A percentile compares a stretch with the other conserved stretches of the same genome.
Conservation (phyloP, 1,140 invertebrate genomes). For the Physella acuta region DNA sequence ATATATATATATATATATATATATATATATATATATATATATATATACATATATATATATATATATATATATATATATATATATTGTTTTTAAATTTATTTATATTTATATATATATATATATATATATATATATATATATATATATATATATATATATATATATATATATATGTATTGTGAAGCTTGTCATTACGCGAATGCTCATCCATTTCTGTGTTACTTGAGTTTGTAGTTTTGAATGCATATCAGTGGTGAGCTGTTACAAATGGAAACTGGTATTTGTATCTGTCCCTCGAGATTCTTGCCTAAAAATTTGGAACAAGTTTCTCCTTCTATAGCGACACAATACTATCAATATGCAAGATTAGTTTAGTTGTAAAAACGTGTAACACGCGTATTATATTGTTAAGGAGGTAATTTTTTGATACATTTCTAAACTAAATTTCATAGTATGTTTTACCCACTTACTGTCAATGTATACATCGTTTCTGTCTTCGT, state of each 20-base stretch:
- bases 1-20: not conserved
- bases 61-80: not conserved
- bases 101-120: not conserved
- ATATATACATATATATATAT: not conserved
- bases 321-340: no score
- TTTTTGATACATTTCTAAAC: no score
- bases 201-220: not conserved
- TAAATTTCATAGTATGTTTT: no score
- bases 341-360: no score
- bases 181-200: not conserved
- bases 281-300: no score
- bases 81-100: not conserved
- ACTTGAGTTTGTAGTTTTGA: not conserved
- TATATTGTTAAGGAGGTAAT: no score
- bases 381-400: no score
- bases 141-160: not conserved
- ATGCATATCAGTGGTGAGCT: not conserved
- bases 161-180: not conserved
- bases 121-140: not conserved
- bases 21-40: not conserved
- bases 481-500: no score
- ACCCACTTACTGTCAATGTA: no score
- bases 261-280: not conserved
- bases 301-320: no score
- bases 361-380: no score